Evolutionary conservation across 2,113 vertebrate genomes (phyloP).

Genomic region (Pomatostomus ruficeps): DNA sequence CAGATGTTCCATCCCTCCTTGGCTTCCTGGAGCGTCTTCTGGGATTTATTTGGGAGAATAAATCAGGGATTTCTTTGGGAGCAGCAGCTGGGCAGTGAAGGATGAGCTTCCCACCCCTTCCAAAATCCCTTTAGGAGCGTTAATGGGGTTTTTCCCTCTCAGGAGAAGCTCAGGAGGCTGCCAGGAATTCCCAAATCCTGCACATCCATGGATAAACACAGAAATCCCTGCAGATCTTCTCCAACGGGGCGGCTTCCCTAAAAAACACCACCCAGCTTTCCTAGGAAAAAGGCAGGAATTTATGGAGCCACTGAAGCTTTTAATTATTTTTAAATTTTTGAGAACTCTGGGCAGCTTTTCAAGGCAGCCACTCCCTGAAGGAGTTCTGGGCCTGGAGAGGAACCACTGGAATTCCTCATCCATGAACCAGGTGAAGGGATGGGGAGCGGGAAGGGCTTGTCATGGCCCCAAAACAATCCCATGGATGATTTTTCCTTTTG

Average conservation of each 20-base stretch:
- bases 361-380: neutral
- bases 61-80: too few species aligned
- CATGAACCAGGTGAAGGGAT: neutral
- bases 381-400: fast-evolving
- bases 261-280: neutral
- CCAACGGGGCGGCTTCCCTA: neutral
- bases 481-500: neutral
- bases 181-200: neutral
- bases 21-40: neutral
- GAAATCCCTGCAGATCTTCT: neutral
- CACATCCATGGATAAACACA: neutral
- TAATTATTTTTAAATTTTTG: neutral
- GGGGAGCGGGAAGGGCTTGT: neutral
- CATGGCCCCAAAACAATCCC: neutral
- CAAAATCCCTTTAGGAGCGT: neutral
- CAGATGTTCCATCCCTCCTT: neutral
- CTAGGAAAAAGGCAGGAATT: neutral
- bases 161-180: neutral
- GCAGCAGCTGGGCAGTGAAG: neutral
- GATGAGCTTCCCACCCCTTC: neutral
- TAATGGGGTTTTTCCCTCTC: neutral
- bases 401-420: neutral
- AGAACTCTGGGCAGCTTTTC: neutral
- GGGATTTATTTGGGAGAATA: neutral
- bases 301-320: neutral